phyloP scores from a whole-genome alignment of 2,113 vertebrate species.

The Emydocephalus ijimae region DNA sequence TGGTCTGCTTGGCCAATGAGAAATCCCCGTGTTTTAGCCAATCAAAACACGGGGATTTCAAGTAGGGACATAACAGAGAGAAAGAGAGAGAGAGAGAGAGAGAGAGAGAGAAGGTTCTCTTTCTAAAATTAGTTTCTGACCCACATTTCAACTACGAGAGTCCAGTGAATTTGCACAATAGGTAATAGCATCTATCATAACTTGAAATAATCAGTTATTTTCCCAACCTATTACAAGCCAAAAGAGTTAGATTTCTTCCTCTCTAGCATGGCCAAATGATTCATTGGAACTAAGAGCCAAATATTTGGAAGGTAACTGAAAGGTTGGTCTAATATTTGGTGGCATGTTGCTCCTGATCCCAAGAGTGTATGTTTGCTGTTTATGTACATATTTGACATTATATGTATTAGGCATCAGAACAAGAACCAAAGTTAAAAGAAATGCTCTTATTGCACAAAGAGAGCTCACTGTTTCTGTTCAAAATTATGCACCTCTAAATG shows the following conservation, averaged over 20 bases:
- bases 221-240: background rate
- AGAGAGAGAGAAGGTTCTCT: background rate
- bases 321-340: background rate
- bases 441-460: background rate
- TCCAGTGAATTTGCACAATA: background rate
- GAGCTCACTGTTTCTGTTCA: background rate
- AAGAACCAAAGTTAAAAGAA: background rate
- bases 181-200: background rate
- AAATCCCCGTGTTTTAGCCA: too few species aligned
- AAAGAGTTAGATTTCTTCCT: background rate
- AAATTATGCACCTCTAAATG: background rate
- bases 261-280: background rate
- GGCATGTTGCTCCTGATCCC: background rate
- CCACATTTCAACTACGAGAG: slow-evolving; percentile 5
- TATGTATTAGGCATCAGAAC: background rate
- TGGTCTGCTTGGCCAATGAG: too few species aligned
- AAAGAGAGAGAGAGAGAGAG: slow-evolving; percentile 4
- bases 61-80: too few species aligned
- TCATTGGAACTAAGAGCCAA: background rate
- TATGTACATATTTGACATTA: background rate
- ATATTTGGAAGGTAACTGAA: background rate
- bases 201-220: background rate
- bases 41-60: too few species aligned
- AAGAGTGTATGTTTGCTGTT: background rate
- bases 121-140: slow-evolving; percentile 29